phyloP scores from a whole-genome alignment of 2,797 vertebrate species.

The Chanos chanos region DNA sequence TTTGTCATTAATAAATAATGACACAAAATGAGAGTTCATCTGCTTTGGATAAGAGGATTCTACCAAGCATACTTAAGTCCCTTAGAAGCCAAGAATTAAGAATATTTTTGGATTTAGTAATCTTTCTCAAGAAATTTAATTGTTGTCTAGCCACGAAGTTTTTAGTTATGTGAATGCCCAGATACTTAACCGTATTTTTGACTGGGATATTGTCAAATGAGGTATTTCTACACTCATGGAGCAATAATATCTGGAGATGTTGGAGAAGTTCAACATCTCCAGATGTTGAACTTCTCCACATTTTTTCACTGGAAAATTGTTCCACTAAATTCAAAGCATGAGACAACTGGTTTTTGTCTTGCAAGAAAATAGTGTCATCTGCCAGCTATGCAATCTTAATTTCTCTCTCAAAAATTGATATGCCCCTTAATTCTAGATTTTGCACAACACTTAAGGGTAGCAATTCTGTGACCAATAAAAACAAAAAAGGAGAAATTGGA shows the following conservation, averaged over 20 bases:
- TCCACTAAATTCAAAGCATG: background rate
- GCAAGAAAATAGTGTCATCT: background rate
- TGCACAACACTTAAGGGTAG: background rate
- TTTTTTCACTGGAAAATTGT: background rate
- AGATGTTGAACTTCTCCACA: too few species aligned
- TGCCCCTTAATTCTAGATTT: background rate
- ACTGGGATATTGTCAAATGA: background rate
- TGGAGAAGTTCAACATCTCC: background rate
- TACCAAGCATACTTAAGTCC: too few species aligned
- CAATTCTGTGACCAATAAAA: background rate
- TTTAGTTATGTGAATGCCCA: background rate
- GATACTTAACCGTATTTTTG: background rate
- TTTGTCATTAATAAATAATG: background rate
- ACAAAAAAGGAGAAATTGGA: background rate
- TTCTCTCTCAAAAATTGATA: background rate
- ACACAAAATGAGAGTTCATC: background rate
- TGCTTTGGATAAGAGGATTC: background rate
- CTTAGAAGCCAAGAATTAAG: too few species aligned
- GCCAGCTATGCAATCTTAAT: background rate
- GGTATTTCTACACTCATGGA: background rate
- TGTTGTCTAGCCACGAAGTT: background rate
- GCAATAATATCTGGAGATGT: background rate
- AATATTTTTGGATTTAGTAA: background rate
- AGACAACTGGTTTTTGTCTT: background rate
- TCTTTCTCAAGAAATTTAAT: background rate